Evolutionary conservation across 1,140 invertebrate genomes (phyloP).

Genomic region (Drosophila sturtevanti): DNA sequence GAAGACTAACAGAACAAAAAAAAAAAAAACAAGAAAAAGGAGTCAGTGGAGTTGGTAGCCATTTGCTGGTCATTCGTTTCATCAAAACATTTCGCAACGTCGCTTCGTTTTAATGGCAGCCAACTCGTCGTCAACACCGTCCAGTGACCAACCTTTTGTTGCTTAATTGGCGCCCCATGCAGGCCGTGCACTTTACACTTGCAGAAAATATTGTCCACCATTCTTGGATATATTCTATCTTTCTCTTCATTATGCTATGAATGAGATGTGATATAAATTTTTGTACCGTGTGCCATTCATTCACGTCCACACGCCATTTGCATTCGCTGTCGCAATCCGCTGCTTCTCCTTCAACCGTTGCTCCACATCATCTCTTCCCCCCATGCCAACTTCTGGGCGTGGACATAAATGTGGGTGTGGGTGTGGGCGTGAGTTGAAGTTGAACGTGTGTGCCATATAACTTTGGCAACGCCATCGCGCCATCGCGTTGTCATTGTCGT

Average conservation of each 20-base stretch:
- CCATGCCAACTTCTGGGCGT: background rate
- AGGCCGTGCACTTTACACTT: conserved; percentile 55
- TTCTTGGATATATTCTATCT: background rate
- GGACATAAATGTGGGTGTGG: background rate
- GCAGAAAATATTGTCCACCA: conserved; percentile 36
- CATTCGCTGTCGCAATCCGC: conserved; percentile 41
- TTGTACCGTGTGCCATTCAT: conserved; percentile 57
- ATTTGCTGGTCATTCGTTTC: conserved; percentile 47
- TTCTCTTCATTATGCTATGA: conserved; percentile 34
- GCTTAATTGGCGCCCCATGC: conserved; percentile 71
- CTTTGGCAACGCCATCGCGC: conserved; percentile 60
- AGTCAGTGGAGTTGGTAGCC: conserved; percentile 19
- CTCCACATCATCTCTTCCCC: conserved; percentile 59
- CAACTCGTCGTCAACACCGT: conserved; percentile 30
- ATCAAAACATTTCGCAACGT: conserved; percentile 70
- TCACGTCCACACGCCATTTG: conserved; percentile 72
- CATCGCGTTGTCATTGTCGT: conserved; percentile 33
- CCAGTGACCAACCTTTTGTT: conserved; percentile 59
- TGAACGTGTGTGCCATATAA: conserved; percentile 72
- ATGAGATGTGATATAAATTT: conserved; percentile 36
- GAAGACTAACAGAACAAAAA: conserved; percentile 20
- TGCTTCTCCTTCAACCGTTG: background rate
- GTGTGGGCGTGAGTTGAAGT: conserved; percentile 19
- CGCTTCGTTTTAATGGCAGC: conserved; percentile 68
- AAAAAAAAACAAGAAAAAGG: conserved; percentile 26